Evolutionary conservation across 2,888 invertebrate genomes (phyloP).

Genomic region (Drosophila acutilabella): DNA sequence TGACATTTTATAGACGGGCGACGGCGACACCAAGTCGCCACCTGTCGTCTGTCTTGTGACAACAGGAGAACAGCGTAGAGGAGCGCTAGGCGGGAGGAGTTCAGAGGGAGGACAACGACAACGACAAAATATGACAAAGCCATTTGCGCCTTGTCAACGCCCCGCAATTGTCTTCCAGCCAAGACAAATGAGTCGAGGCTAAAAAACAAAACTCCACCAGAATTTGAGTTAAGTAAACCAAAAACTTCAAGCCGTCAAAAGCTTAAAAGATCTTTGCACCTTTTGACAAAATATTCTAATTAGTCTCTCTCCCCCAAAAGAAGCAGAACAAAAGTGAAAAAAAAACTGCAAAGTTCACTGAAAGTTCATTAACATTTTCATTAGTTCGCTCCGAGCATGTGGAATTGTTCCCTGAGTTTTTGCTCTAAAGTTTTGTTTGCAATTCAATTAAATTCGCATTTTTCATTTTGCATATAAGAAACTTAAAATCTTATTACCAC

Average conservation of each 20-base stretch:
- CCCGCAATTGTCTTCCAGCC: slow-evolving; percentile 65
- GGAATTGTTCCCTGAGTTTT: slow-evolving; percentile 37
- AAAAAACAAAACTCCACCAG: slow-evolving; percentile 15
- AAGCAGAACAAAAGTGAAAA: background rate
- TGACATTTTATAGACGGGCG: slow-evolving; percentile 60
- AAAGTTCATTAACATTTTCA: slow-evolving; percentile 54
- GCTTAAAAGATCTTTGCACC: slow-evolving; percentile 53
- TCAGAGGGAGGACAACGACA: slow-evolving; percentile 19
- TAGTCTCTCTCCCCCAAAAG: slow-evolving; percentile 28
- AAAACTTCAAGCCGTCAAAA: slow-evolving; percentile 45
- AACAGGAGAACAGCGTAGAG: slow-evolving; percentile 11
- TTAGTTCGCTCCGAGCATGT: slow-evolving; percentile 9
- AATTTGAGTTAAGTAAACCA: slow-evolving; percentile 9
- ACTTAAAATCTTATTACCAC: slow-evolving; percentile 49
- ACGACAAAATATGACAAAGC: slow-evolving; percentile 62
- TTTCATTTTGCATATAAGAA: slow-evolving; percentile 48
- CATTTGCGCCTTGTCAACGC: slow-evolving; percentile 79
- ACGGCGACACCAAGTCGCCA: slow-evolving; percentile 72
- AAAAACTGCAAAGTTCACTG: slow-evolving; percentile 12
- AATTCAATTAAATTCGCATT: slow-evolving; percentile 57
- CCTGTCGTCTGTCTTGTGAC: slow-evolving; percentile 58
- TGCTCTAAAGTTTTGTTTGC: slow-evolving; percentile 39
- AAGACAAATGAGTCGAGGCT: slow-evolving; percentile 65
- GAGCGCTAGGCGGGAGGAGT: background rate
- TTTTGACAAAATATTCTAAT: slow-evolving; percentile 62